Evolutionary conservation across 2,113 vertebrate species (phyloP).

Genomic region (Mastomys natalensis): DNA sequence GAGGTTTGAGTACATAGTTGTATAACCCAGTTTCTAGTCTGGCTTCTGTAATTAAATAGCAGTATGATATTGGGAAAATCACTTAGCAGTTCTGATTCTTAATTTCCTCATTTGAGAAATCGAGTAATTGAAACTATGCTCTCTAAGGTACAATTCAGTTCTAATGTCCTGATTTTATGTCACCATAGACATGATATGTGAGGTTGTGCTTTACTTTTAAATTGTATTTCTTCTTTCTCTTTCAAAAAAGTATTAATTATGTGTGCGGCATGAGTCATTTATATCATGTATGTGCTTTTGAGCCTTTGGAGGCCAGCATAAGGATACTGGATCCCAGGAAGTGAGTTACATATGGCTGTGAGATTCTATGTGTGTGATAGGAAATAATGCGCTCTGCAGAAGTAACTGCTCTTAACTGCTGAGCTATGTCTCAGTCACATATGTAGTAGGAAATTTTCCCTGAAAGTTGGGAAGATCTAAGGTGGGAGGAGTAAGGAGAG

Average conservation of each 20-base stretch:
- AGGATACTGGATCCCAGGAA: background rate
- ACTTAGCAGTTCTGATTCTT: slow-evolving; percentile 67
- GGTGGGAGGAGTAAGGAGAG: too few relatives aligned
- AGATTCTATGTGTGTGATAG: background rate
- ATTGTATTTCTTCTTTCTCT: background rate
- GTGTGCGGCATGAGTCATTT: too few relatives aligned
- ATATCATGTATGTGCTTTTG: background rate
- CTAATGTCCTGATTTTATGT: slow-evolving; percentile 56
- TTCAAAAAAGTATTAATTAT: background rate
- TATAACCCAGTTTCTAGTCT: slow-evolving; percentile 72
- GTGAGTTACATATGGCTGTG: background rate
- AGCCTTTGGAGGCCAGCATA: background rate
- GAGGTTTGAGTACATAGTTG: background rate
- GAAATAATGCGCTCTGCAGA: background rate
- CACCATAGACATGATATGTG: background rate
- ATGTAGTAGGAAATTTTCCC: background rate
- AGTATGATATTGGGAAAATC: slow-evolving; percentile 70
- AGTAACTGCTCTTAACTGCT: background rate
- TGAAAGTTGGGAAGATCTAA: too few relatives aligned
- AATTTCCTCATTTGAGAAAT: slow-evolving; percentile 77
- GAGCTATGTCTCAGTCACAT: background rate
- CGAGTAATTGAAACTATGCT: slow-evolving; percentile 69
- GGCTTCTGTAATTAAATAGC: slow-evolving; percentile 75
- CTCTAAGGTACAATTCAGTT: slow-evolving; percentile 38
- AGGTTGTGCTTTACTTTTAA: background rate